Evolutionary conservation across 2,888 invertebrate genomes (phyloP), one percentile per base, ranked within the genome.

Genomic region (Sarcophaga carnaria): DNA sequence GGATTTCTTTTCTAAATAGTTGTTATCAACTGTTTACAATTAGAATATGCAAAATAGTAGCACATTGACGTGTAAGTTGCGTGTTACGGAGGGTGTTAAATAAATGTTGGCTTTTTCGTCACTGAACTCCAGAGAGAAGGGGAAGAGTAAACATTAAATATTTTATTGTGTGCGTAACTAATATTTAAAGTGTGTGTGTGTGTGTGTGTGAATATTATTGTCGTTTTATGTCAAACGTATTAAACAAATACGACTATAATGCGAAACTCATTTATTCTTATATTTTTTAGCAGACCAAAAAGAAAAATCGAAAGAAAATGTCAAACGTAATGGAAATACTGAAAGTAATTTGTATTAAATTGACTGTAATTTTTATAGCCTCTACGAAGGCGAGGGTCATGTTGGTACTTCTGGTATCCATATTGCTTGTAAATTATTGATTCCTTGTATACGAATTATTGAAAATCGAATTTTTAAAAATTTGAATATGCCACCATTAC

Each of bases 61-160:
- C 66, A 78, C 20, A 54, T 47, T 67, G 25, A 63, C 20, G 27
- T 45, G 60, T 17, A 76, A 71, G 60, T 67, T 75, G 82, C 66
- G 67, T 84, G 87, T 78, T 75, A 22, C 27, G 77, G 12, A 84
- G 87, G 83, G 87, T 87, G 87, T 76, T 81, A 84, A 84, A 81
- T 87, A 87, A 87, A 87, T 81, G 70, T 87, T 84, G 80, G 79
- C 64, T 80, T 85, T 47, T 71, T 72, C 20, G 66, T 17, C 8
- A 4, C 14, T 75, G 59, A 11, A 69, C 64, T 25, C 14, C 1
- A 20, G 12, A 70, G 37, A 37, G 37, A 63, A 45, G 27, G 66
- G 66, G 54, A 17, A 37, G 64, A 66, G 20, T 2, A 62, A 85
- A 66, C 71, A 80, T 76, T 71, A 49, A 80, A 70, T 76, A 76